These are phyloP conservation scores for Trichomalopsis sarcophagae DNA, from an alignment of 1,140 invertebrate species.

Conservation along the genomic window DNA sequence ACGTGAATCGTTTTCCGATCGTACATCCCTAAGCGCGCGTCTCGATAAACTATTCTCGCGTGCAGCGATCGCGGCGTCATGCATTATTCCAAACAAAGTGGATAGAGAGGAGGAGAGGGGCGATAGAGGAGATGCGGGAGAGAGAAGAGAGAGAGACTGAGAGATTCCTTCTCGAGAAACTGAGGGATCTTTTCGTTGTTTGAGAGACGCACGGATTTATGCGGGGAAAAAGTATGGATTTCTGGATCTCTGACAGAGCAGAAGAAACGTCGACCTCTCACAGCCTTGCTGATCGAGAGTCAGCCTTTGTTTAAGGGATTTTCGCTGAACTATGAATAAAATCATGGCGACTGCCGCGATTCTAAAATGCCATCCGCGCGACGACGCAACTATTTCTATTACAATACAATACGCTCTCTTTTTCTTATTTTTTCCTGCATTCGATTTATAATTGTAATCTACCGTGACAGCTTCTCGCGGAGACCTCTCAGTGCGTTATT, in stretches of 20 bases:
- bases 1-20: conserved; percentile 66
- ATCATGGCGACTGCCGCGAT: not conserved
- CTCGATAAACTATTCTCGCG: conserved; percentile 65
- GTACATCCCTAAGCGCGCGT: conserved; percentile 39
- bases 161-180: not conserved
- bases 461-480: not conserved
- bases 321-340: conserved; percentile 39
- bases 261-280: conserved; percentile 33
- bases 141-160: not conserved
- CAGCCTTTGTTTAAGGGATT: conserved; percentile 37
- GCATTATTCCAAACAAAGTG: conserved; percentile 63
- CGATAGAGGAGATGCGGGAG: conserved; percentile 40
- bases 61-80: conserved; percentile 64
- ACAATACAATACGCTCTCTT: conserved; percentile 11
- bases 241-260: conserved; percentile 13
- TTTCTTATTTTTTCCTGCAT: not conserved
- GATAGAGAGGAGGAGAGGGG: not conserved
- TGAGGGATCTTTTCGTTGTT: conserved; percentile 18
- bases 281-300: not conserved
- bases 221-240: conserved; percentile 42
- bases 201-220: conserved; percentile 20
- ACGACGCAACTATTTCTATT: conserved; percentile 30
- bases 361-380: not conserved
- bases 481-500: not conserved
- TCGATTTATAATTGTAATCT: conserved; percentile 41